These are phyloP conservation scores for Perognathus longimembris DNA, from an alignment of 2,113 vertebrate species.

Conservation along the genomic window DNA sequence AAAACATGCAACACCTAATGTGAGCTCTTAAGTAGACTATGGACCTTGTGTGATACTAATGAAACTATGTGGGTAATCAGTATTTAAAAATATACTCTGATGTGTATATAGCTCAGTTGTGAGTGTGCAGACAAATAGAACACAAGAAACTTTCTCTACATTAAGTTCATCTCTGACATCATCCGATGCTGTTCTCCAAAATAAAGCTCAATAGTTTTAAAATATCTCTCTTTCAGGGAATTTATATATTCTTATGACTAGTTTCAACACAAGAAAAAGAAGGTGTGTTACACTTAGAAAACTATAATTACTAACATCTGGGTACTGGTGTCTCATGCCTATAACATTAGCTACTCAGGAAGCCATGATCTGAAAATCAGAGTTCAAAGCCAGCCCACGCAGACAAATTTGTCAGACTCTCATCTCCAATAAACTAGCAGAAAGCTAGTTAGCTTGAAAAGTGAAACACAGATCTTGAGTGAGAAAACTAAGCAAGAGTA, in stretches of 20 bases:
- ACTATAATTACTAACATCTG: neutral
- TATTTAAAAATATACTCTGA: neutral
- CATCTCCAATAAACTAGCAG: too few species aligned
- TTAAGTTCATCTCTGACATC: too few species aligned
- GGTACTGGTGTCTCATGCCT: too few species aligned
- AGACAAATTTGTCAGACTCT: too few species aligned
- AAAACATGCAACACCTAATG: neutral
- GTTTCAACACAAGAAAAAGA: slow-evolving; percentile 22
- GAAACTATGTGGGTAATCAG: rapidly evolving
- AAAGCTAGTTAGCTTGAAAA: too few species aligned
- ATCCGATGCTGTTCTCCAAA: neutral
- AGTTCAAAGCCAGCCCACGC: too few species aligned
- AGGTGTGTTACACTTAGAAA: neutral
- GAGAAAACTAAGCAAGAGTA: too few species aligned
- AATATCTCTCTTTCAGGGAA: neutral
- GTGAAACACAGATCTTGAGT: too few species aligned
- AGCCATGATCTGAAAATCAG: too few species aligned
- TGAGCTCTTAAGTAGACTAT: neutral
- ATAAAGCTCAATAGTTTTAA: neutral
- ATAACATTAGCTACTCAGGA: too few species aligned
- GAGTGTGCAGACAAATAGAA: neutral
- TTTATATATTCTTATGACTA: neutral
- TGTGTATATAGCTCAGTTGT: neutral
- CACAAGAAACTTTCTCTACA: too few species aligned
- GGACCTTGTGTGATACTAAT: neutral